A percentile compares a stretch with the other conserved stretches of the same genome.
Evolutionary conservation across 2,113 vertebrate species (phyloP).

Genomic region (Malurus alboscapulatus): DNA sequence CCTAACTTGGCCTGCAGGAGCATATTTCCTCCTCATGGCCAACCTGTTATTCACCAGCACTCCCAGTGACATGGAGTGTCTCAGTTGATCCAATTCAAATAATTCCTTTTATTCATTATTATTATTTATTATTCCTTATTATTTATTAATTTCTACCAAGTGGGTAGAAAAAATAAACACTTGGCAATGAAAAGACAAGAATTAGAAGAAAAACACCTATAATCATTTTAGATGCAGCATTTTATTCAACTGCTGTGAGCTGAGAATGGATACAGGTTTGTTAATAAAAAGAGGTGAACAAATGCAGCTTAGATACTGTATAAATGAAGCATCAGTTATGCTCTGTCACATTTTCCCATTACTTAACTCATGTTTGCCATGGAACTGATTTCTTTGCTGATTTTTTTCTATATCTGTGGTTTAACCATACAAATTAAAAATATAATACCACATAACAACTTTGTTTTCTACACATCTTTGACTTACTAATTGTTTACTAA

Average conservation of each 20-base stretch:
- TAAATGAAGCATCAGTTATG: neutral
- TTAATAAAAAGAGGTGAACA: neutral
- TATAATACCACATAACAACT: neutral
- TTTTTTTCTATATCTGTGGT: neutral
- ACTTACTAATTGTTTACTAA: neutral
- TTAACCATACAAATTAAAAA: neutral
- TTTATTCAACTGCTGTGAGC: neutral
- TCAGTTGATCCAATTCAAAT: neutral
- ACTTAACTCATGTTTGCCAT: neutral
- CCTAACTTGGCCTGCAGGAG: neutral
- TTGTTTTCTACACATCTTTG: neutral
- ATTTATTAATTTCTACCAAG: neutral
- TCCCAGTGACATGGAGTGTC: neutral
- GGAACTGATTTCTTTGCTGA: neutral
- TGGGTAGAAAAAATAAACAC: neutral
- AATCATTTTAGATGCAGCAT: neutral
- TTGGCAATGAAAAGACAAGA: neutral
- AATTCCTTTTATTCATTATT: neutral
- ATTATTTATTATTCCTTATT: too few relatives aligned
- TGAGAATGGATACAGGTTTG: neutral
- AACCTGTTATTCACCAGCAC: neutral
- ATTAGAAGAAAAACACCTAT: neutral
- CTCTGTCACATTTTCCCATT: neutral
- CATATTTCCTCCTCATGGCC: too few relatives aligned
- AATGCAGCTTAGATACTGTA: neutral